A percentile compares a stretch with the other conserved stretches of the same genome.
Evolutionary conservation across 2,888 invertebrate genomes (phyloP).

Genomic region (Drepana falcataria): DNA sequence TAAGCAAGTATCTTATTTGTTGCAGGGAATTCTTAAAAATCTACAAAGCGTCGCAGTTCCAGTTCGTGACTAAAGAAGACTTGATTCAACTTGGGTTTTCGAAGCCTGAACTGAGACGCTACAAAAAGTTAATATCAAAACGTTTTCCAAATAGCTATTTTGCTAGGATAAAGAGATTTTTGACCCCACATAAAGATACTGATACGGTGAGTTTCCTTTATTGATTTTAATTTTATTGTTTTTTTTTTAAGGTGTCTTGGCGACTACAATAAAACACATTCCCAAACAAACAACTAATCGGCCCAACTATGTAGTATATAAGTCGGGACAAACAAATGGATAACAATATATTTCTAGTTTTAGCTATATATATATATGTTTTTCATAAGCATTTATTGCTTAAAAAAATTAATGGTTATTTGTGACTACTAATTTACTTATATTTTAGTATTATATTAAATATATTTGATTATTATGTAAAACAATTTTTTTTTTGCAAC

Average conservation of each 20-base stretch:
- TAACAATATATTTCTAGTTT: too few species aligned
- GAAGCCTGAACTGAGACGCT: conserved; percentile 95
- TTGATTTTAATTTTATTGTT: not conserved
- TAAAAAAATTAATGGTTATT: too few species aligned
- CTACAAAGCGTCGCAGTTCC: conserved; percentile 91
- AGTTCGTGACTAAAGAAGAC: conserved; percentile 96
- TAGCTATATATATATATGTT: too few species aligned
- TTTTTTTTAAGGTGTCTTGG: not conserved
- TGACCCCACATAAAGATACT: conserved; percentile 80
- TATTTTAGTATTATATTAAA: too few species aligned
- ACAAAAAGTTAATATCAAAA: conserved; percentile 95
- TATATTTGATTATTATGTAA: too few species aligned
- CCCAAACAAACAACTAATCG: too few species aligned
- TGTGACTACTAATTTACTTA: too few species aligned
- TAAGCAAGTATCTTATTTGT: conserved; percentile 22
- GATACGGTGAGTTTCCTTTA: conserved; percentile 55
- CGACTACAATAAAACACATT: too few species aligned
- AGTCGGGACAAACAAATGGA: too few species aligned
- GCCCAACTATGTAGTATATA: too few species aligned
- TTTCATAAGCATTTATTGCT: too few species aligned
- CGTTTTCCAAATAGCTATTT: conserved; percentile 96
- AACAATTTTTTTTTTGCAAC: too few species aligned
- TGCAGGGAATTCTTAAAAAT: conserved; percentile 92
- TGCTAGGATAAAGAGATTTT: conserved; percentile 92
- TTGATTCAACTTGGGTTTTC: conserved; percentile 94